These are phyloP conservation scores for Cololabis saira DNA, from an alignment of 2,113 vertebrate genomes.

Conservation along the genomic window DNA sequence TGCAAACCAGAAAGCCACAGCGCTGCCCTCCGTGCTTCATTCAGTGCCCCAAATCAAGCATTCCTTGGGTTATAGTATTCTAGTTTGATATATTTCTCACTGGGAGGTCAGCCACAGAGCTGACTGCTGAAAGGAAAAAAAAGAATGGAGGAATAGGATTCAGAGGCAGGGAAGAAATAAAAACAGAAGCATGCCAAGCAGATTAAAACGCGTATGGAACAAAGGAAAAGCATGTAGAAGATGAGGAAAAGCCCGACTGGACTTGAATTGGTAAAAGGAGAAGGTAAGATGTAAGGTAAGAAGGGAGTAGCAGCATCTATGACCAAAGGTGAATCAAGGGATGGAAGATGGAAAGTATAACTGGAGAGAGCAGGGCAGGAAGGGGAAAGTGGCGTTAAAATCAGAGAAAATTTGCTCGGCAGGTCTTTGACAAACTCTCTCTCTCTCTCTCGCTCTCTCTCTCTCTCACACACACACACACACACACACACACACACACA, in stretches of 20 bases:
- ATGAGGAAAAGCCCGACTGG: not conserved
- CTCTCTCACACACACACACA: slow-evolving; percentile 26
- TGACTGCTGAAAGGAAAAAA: not conserved
- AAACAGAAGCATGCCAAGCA: not conserved
- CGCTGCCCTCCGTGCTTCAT: too few relatives aligned
- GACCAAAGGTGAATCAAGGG: slow-evolving; percentile 30
- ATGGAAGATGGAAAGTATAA: slow-evolving; percentile 26
- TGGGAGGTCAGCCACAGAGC: not conserved
- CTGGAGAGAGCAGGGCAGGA: slow-evolving; percentile 16
- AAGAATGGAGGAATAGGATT: slow-evolving; percentile 15
- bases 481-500: slow-evolving; percentile 36
- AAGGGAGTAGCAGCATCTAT: slow-evolving; percentile 19
- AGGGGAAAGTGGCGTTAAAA: slow-evolving; percentile 60
- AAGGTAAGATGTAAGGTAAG: slow-evolving; percentile 22
- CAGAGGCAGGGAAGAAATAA: slow-evolving; percentile 6
- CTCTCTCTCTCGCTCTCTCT: too few relatives aligned
- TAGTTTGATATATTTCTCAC: too few relatives aligned
- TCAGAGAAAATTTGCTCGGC: slow-evolving; percentile 70
- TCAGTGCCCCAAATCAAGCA: too few relatives aligned
- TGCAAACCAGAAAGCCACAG: too few relatives aligned
- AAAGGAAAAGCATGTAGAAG: not conserved
- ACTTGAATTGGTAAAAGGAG: slow-evolving; percentile 18
- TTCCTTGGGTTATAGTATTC: too few relatives aligned
- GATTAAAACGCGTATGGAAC: not conserved
- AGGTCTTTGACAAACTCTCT: slow-evolving; percentile 38